These are phyloP conservation scores for Epistrophella euchroma DNA, from an alignment of 2,888 invertebrate species.

Conservation along the genomic window DNA sequence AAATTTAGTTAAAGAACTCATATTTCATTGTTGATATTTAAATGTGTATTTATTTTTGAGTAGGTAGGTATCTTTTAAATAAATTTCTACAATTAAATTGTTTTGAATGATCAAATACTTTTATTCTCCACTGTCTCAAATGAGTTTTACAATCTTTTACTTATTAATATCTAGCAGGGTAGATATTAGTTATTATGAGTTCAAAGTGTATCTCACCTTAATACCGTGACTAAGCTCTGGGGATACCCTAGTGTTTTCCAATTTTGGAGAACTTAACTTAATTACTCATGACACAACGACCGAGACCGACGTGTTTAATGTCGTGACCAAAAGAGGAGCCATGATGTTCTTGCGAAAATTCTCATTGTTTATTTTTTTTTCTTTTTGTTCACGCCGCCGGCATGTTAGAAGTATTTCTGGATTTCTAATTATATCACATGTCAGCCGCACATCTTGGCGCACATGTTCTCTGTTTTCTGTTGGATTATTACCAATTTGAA, in stretches of 20 bases:
- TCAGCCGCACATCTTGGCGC: constrained; percentile 53
- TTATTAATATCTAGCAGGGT: neutral
- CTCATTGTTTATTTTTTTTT: constrained; percentile 12
- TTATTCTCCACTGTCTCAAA: constrained; percentile 19
- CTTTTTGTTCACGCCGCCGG: constrained; percentile 25
- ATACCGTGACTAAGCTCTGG: constrained; percentile 59
- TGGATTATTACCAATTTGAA: constrained; percentile 31
- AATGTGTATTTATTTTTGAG: no score
- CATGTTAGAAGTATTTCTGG: constrained; percentile 58
- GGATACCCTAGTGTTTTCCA: constrained; percentile 67
- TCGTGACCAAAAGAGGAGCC: constrained; percentile 37
- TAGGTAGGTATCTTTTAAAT: no score
- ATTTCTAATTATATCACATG: constrained; percentile 68
- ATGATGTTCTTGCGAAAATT: neutral
- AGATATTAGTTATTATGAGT: constrained; percentile 34
- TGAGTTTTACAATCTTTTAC: neutral
- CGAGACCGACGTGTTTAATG: neutral
- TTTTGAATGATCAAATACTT: neutral
- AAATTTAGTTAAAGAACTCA: no score
- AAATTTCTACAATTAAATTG: no score
- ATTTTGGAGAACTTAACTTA: constrained; percentile 53
- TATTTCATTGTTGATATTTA: no score
- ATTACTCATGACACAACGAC: constrained; percentile 18
- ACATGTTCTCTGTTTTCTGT: constrained; percentile 47
- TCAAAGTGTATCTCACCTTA: constrained; percentile 41